A percentile compares a stretch with the other conserved stretches of the same genome.
phyloP scores from a whole-genome alignment of 2,888 invertebrate genomes.

The Chrysina gloriosa region DNA sequence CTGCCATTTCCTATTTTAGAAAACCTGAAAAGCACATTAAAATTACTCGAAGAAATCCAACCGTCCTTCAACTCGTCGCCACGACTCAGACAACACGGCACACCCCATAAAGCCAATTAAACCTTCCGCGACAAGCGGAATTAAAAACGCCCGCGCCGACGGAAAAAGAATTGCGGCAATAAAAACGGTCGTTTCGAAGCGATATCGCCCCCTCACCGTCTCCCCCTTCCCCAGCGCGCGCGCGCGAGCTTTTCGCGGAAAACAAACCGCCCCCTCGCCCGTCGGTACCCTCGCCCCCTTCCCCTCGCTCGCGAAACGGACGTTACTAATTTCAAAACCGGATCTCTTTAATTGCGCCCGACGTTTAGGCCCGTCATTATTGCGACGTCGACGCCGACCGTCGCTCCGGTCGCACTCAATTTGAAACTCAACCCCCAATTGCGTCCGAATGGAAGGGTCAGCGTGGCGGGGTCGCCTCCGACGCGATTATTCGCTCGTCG shows the following conservation, averaged over 20 bases:
- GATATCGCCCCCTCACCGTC: background rate
- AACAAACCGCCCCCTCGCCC: background rate
- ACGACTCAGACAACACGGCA: background rate
- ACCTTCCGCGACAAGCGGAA: constrained; percentile 15
- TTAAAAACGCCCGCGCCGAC: background rate
- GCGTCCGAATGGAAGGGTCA: constrained; percentile 3
- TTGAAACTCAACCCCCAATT: constrained; percentile 24
- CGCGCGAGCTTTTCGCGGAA: background rate
- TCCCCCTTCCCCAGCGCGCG: background rate
- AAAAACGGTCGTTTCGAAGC: constrained; percentile 15
- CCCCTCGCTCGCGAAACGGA: background rate
- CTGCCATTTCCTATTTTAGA: no score
- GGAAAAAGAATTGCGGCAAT: constrained; percentile 16
- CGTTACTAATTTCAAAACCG: constrained; percentile 18
- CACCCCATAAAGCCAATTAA: background rate
- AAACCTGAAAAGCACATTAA: no score
- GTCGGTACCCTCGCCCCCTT: background rate
- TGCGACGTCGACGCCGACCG: constrained; percentile 15
- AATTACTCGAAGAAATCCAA: no score
- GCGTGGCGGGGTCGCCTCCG: no score
- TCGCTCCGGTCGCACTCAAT: constrained; percentile 10
- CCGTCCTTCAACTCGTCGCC: no score
- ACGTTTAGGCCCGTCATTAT: constrained; percentile 22
- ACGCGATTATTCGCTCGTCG: no score
- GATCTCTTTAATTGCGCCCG: constrained; percentile 19